A percentile compares a stretch with the other conserved stretches of the same genome.
These are phyloP conservation scores for Potorous gilbertii DNA, from an alignment of 2,797 vertebrate genomes.

Conservation along the genomic window DNA sequence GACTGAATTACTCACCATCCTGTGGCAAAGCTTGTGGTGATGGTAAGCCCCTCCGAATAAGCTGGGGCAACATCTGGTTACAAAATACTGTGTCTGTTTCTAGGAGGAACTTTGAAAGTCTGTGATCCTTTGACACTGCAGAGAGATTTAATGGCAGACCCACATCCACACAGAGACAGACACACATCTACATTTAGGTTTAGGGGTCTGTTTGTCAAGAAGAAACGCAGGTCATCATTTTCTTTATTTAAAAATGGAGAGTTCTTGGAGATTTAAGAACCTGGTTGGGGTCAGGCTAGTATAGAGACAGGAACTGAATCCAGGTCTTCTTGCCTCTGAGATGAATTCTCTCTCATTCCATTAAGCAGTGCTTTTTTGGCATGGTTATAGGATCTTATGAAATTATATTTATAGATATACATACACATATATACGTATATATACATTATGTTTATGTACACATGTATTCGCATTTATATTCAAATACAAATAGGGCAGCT, in stretches of 20 bases:
- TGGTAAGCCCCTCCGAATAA: not conserved
- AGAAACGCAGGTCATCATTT: not conserved
- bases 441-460: too few relatives aligned
- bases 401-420: not conserved
- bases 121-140: not conserved
- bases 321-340: not conserved
- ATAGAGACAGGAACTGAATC: not conserved
- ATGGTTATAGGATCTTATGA: not conserved
- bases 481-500: not conserved
- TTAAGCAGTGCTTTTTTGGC: not conserved
- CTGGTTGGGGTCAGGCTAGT: not conserved
- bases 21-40: not conserved
- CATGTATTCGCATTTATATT: not conserved
- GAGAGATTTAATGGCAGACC: not conserved
- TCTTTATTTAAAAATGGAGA: not conserved
- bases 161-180: not conserved
- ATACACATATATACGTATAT: not conserved
- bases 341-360: not conserved
- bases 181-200: not conserved
- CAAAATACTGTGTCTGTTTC: not conserved
- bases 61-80: not conserved
- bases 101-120: not conserved
- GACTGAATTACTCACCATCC: too few relatives aligned
- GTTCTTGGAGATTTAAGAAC: not conserved
- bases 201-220: not conserved